Conservation (phyloP, 2,888 invertebrate species). For the Drosophila pseudotalamancana region DNA sequence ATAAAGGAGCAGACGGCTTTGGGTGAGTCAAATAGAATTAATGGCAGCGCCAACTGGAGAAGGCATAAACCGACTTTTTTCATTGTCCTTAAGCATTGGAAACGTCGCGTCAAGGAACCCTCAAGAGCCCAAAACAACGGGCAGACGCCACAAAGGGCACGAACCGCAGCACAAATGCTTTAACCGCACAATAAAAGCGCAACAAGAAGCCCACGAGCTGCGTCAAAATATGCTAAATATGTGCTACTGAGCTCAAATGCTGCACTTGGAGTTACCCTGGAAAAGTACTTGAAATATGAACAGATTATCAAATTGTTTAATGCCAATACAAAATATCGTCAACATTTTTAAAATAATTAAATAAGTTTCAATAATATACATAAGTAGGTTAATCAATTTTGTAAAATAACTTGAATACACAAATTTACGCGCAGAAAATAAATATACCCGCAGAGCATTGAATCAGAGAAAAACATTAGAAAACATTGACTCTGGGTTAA, state of each 20-base stretch:
- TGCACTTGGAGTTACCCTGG: conserved; percentile 16
- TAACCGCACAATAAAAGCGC: conserved; percentile 70
- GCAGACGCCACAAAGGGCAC: conserved; percentile 1
- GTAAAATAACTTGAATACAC: too few relatives aligned
- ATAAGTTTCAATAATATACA: too few relatives aligned
- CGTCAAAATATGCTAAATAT: conserved; percentile 48
- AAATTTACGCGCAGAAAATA: too few relatives aligned
- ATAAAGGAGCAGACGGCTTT: conserved; percentile 40
- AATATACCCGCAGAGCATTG: not conserved
- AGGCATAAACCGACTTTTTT: conserved; percentile 58
- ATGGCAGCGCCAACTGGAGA: conserved; percentile 53
- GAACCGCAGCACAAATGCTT: conserved; percentile 31
- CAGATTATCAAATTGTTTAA: not conserved
- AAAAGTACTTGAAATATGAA: not conserved
- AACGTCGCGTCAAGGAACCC: conserved; percentile 72
- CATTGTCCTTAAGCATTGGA: conserved; percentile 39
- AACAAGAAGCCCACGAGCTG: conserved; percentile 61
- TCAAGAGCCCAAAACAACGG: conserved; percentile 47
- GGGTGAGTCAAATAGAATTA: conserved; percentile 58
- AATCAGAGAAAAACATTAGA: conserved; percentile 4
- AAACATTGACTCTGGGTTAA: conserved; percentile 38
- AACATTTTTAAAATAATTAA: too few relatives aligned
- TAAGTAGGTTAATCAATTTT: too few relatives aligned
- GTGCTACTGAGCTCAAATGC: not conserved
- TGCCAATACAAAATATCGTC: too few relatives aligned